Conservation (phyloP, 2,797 vertebrate genomes). For the Enteromius anoplus region DNA sequence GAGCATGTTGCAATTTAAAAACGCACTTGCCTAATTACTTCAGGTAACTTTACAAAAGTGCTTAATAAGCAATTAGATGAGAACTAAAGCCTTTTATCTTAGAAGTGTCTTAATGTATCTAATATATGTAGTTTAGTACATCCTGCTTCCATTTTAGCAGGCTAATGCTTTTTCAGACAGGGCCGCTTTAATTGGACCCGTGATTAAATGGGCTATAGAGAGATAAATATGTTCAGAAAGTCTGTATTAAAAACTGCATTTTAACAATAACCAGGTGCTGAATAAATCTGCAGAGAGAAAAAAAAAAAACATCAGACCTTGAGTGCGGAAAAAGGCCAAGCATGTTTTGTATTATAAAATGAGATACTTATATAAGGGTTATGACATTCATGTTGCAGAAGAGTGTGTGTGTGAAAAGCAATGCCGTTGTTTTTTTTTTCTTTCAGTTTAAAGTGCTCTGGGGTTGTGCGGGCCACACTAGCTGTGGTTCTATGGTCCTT, state of each 20-base stretch:
- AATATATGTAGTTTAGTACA: slow-evolving; percentile 40
- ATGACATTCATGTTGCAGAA: slow-evolving; percentile 16
- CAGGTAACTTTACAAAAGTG: slow-evolving; percentile 43
- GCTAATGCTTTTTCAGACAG: slow-evolving; percentile 27
- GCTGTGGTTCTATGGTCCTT: not conserved
- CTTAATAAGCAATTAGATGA: slow-evolving; percentile 48
- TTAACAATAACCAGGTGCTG: slow-evolving; percentile 39
- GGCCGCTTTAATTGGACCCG: slow-evolving; percentile 42
- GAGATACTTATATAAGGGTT: slow-evolving; percentile 29
- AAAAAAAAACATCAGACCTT: not conserved
- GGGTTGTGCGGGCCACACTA: not conserved
- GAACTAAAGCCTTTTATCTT: slow-evolving; percentile 39
- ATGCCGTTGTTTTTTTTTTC: slow-evolving; percentile 1
- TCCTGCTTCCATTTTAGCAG: slow-evolving; percentile 29
- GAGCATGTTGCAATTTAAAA: slow-evolving; percentile 4
- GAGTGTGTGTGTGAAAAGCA: slow-evolving; percentile 15
- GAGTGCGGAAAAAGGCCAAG: slow-evolving; percentile 23
- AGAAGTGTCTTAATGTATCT: slow-evolving; percentile 18
- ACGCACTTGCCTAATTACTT: slow-evolving; percentile 35
- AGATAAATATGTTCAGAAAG: slow-evolving; percentile 45
- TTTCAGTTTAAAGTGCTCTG: slow-evolving; percentile 19
- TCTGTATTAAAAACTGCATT: slow-evolving; percentile 22
- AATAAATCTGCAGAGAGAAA: slow-evolving; percentile 10
- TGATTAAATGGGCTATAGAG: slow-evolving; percentile 47
- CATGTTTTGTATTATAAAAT: slow-evolving; percentile 43